Conservation (phyloP, 2,113 vertebrate genomes). For the Zingel zingel region DNA sequence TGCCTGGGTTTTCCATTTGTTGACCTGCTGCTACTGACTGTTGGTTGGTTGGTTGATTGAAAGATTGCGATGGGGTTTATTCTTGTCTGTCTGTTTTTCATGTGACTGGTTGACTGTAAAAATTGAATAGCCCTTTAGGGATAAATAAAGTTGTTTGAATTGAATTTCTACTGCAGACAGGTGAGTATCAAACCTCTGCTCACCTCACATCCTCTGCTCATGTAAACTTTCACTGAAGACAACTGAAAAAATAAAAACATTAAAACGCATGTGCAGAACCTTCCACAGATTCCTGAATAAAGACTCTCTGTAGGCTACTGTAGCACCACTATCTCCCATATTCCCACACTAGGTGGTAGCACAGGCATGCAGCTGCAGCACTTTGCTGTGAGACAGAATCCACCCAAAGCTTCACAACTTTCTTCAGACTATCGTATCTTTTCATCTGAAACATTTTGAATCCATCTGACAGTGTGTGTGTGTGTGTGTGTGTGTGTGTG, state of each 20-base stretch:
- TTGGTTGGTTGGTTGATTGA: no score
- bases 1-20: no score
- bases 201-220: background rate
- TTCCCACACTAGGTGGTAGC: constrained; percentile 57
- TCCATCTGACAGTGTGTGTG: background rate
- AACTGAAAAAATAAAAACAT: background rate
- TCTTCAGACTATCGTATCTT: background rate
- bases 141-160: no score
- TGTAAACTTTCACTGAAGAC: background rate
- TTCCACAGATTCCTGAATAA: background rate
- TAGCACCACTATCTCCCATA: background rate
- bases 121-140: no score
- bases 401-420: background rate
- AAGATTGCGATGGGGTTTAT: no score
- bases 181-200: background rate
- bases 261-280: background rate
- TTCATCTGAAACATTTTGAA: background rate
- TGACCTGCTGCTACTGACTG: no score
- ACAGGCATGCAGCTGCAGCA: constrained; percentile 1
- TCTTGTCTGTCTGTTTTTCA: no score
- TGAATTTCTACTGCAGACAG: background rate
- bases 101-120: no score
- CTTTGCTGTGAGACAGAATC: background rate
- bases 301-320: background rate
- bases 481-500: no score